Evolutionary conservation across 2,888 invertebrate genomes (phyloP).

Genomic region (Eledone cirrhosa): DNA sequence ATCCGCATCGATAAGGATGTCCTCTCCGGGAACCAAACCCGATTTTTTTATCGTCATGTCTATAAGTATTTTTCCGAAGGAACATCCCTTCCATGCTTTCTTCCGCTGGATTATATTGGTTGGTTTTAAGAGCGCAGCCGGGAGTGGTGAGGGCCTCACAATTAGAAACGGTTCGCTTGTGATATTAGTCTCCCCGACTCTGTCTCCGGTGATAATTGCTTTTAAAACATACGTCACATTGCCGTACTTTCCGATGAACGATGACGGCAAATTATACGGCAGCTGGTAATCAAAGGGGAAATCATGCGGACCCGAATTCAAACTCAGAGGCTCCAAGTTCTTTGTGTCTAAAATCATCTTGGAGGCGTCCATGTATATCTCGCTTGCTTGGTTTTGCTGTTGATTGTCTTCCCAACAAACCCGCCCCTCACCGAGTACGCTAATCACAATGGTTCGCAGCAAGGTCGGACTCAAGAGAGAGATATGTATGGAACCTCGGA

Average conservation of each 20-base stretch:
- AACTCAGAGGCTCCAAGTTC: constrained; percentile 36
- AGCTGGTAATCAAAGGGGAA: constrained; percentile 63
- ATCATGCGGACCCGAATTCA: constrained; percentile 54
- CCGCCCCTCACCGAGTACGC: constrained; percentile 53
- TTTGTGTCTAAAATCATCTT: constrained; percentile 41
- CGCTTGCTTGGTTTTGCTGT: constrained; percentile 50
- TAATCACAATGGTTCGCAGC: constrained; percentile 36
- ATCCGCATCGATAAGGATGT: constrained; percentile 61
- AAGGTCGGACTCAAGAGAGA: constrained; percentile 34
- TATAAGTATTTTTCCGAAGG: constrained; percentile 58
- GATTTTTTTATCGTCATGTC: constrained; percentile 52
- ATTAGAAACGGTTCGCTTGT: constrained; percentile 65
- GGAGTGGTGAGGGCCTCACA: constrained; percentile 46
- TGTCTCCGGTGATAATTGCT: constrained; percentile 59
- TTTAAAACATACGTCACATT: constrained; percentile 65
- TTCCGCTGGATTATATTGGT: constrained; percentile 40
- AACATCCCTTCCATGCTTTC: constrained; percentile 53
- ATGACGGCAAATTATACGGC: constrained; percentile 62
- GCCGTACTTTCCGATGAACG: constrained; percentile 66
- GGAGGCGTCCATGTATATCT: constrained; percentile 61
- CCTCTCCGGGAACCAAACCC: constrained; percentile 63
- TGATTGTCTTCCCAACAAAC: constrained; percentile 62
- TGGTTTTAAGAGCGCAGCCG: constrained; percentile 37
- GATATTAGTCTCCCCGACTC: constrained; percentile 56
- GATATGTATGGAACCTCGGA: constrained; percentile 52